Evolutionary conservation across 2,113 vertebrate species (phyloP).

Genomic region (Alouatta palliata): DNA sequence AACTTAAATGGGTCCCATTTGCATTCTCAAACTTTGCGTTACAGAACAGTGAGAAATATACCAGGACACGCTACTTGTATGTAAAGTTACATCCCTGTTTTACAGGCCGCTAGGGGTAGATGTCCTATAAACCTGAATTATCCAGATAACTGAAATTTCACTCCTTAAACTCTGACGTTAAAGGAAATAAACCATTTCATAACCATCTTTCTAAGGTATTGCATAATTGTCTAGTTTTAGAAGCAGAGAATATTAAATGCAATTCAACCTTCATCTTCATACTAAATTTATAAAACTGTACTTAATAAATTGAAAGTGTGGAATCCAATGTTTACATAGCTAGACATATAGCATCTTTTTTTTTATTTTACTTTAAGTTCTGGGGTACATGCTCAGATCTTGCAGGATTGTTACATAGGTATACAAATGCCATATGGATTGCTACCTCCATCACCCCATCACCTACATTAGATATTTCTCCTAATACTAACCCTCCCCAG

Average conservation of each 20-base stretch:
- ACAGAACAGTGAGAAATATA: not conserved
- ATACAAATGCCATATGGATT: too few relatives aligned
- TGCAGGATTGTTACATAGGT: too few relatives aligned
- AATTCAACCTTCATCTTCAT: not conserved
- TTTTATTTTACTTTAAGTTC: too few relatives aligned
- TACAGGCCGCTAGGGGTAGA: not conserved
- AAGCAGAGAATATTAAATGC: not conserved
- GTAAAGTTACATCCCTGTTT: not conserved
- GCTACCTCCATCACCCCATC: too few relatives aligned
- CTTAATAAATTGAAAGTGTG: not conserved
- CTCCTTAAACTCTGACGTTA: not conserved
- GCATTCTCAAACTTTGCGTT: not conserved
- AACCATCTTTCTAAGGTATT: not conserved
- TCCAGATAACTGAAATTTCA: not conserved
- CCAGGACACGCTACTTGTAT: not conserved
- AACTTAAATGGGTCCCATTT: not conserved
- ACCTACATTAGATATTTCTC: too few relatives aligned
- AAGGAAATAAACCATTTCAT: not conserved
- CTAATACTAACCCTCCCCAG: too few relatives aligned
- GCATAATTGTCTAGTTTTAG: not conserved
- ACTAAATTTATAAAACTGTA: not conserved
- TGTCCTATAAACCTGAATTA: not conserved
- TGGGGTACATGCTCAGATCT: too few relatives aligned
- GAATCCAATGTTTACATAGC: not conserved
- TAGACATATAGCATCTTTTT: not conserved